Percentiles rank a stretch among this genome's conserved stretches.
phyloP scores from a whole-genome alignment of 1,140 invertebrate species.

The Galleria mellonella region DNA sequence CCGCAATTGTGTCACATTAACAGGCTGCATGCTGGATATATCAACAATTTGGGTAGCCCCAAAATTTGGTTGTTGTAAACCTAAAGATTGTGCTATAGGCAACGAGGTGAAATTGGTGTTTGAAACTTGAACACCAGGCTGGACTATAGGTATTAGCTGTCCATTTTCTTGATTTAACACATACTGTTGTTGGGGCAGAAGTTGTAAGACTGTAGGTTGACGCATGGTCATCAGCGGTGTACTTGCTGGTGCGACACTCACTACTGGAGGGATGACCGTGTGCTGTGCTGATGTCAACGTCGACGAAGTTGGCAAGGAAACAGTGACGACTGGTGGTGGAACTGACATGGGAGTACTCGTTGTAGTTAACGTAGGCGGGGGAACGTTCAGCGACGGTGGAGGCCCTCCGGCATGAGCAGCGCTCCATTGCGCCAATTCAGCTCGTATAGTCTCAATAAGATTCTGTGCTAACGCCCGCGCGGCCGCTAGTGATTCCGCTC shows the following conservation, averaged over 20 bases:
- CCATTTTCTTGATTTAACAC: conserved; percentile 63
- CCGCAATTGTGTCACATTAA: conserved; percentile 58
- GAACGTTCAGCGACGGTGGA: conserved; percentile 50
- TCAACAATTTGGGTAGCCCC: conserved; percentile 59
- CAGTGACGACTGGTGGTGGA: conserved; percentile 40
- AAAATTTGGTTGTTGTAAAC: conserved; percentile 57
- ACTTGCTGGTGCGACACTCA: conserved; percentile 50
- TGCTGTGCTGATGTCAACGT: conserved; percentile 39
- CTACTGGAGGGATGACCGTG: conserved; percentile 52
- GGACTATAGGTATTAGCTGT: conserved; percentile 63
- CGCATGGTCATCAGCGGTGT: conserved; percentile 62
- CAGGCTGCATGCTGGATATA: conserved; percentile 60
- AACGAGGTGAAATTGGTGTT: conserved; percentile 61
- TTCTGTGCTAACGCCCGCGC: conserved; percentile 85
- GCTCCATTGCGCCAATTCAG: conserved; percentile 79
- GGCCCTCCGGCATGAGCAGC: conserved; percentile 57
- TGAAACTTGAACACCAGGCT: conserved; percentile 59
- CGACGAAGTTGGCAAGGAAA: conserved; percentile 37
- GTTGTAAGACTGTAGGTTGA: conserved; percentile 55
- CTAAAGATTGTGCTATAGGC: conserved; percentile 46
- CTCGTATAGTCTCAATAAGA: conserved; percentile 87
- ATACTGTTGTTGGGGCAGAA: conserved; percentile 62
- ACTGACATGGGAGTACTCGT: conserved; percentile 45
- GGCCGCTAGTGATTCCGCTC: conserved; percentile 80
- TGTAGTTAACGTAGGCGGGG: conserved; percentile 51